Evolutionary conservation across 1,140 invertebrate genomes (phyloP).

Genomic region (Tetraneura akinire): DNA sequence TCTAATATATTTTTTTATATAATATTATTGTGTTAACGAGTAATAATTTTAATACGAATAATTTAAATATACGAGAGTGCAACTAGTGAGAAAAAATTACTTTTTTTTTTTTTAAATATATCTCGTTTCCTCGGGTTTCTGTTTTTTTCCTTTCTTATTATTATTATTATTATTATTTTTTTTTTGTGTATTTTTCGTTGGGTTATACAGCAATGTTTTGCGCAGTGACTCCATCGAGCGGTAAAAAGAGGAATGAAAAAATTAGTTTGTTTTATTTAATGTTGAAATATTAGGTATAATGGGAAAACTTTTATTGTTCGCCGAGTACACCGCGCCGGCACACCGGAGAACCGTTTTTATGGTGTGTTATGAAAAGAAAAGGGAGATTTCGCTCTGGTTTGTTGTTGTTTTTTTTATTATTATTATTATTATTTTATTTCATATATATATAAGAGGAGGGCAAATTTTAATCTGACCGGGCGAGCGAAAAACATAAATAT

Average conservation of each 20-base stretch:
- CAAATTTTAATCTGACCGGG: constrained; percentile 50
- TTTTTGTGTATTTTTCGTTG: background rate
- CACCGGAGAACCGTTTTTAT: constrained; percentile 45
- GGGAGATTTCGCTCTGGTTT: constrained; percentile 48
- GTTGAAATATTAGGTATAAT: constrained; percentile 50
- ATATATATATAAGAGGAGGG: constrained; percentile 35
- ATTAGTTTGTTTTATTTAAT: constrained; percentile 48
- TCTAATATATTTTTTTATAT: too few species aligned
- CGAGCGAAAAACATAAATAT: constrained; percentile 50
- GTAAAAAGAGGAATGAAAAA: constrained; percentile 21
- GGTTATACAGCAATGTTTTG: background rate
- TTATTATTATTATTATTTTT: too few species aligned
- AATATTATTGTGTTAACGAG: too few species aligned
- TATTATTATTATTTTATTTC: background rate
- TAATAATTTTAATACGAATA: too few species aligned
- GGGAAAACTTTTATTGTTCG: constrained; percentile 50
- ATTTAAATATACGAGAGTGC: background rate
- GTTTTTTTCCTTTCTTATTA: too few species aligned
- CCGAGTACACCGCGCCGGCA: constrained; percentile 3
- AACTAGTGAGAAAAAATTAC: constrained; percentile 30
- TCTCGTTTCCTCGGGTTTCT: too few species aligned
- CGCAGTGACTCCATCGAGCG: constrained; percentile 18
- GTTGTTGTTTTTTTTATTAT: constrained; percentile 16
- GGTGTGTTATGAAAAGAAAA: constrained; percentile 43
- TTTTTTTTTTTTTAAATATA: too few species aligned